Evolutionary conservation across 2,888 invertebrate species (phyloP), one percentile per base, ranked within the genome.

Genomic region (Acanthacorydalis orientalis): DNA sequence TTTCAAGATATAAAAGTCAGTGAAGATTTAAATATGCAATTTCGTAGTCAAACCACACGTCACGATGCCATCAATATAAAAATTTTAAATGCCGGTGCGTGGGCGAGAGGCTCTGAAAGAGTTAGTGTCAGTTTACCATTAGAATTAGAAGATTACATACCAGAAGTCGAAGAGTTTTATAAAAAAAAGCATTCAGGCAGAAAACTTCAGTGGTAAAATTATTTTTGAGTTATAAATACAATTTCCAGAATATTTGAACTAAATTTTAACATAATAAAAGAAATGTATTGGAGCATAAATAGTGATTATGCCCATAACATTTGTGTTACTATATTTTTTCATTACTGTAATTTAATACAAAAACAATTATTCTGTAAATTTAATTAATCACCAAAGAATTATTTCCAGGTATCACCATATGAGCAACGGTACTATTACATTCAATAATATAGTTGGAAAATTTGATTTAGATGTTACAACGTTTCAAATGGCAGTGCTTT

Each of bases 401-500:
- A 41, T 43, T 73, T 47, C 33, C 42, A 65, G 64, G 64, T 67
- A 97, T 67, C 97, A 98, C 69, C 95, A 97, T 60, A 97, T 97
- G 96, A 95, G 96, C 54, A 97, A 97, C 68, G 98, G 97, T 56
- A 95, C 95, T 51, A 92, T 98, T 56, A 92, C 91, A 23, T 97
- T 97, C 70, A 78, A 82, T 0, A 96, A 93, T 64, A 78, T 83
- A 55, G 80, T 88, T 47, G 97, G 95, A 1, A 81, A 88, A 56
- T 98, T 89, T 68, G 98, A 98, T 68, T 73, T 98, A 57, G 98
- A 98, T 64, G 96, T 99, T 7, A 98, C 97, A 11, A 97, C 98
- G 31, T 97, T 97, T 68, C 98, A 99, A 79, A 96, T 98, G 96
- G 95, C 96, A 37, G 96, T 98, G 12, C 70, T 98, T 40, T 97